phyloP scores from a whole-genome alignment of 1,140 invertebrate species.

The Drosophila varians region DNA sequence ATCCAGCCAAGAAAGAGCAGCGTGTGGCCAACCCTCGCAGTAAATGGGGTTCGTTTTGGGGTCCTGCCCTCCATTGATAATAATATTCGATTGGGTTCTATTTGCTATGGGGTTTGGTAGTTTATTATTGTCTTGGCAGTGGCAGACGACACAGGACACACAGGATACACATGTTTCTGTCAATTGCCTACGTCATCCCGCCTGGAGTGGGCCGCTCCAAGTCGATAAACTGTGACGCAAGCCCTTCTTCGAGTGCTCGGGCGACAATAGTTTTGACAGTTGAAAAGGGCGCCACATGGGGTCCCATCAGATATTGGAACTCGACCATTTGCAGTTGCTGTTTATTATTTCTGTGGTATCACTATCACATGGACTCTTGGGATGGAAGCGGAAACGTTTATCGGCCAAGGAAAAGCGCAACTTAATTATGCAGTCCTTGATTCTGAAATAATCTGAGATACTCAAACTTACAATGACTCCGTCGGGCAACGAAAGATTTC shows the following conservation, averaged over 20 bases:
- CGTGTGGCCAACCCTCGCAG: slow-evolving; percentile 68
- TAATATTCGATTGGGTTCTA: slow-evolving; percentile 81
- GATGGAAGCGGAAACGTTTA: slow-evolving; percentile 43
- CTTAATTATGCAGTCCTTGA: slow-evolving; percentile 38
- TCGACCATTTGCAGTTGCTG: slow-evolving; percentile 27
- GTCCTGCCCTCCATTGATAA: slow-evolving; percentile 66
- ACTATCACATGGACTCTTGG: slow-evolving; percentile 9
- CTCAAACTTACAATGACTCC: slow-evolving; percentile 11
- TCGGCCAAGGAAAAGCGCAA: slow-evolving; percentile 26
- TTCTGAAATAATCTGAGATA: slow-evolving; percentile 24
- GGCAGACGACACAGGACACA: slow-evolving; percentile 17
- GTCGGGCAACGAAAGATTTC: slow-evolving; percentile 10
- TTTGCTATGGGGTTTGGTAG: slow-evolving; percentile 75
- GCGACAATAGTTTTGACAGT: slow-evolving; percentile 43
- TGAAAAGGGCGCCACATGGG: slow-evolving; percentile 46
- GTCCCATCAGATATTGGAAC: slow-evolving; percentile 32
- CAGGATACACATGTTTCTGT: slow-evolving; percentile 49
- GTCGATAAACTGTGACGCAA: slow-evolving; percentile 64
- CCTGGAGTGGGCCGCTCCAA: not conserved
- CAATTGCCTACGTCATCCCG: slow-evolving; percentile 51
- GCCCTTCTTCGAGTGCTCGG: slow-evolving; percentile 9
- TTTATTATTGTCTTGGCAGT: slow-evolving; percentile 73
- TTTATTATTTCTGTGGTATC: not conserved
- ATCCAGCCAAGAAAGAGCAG: slow-evolving; percentile 60
- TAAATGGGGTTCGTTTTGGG: slow-evolving; percentile 54